A percentile compares a stretch with the other conserved stretches of the same genome.
phyloP scores from a whole-genome alignment of 2,113 vertebrate genomes.

The Daubentonia madagascariensis region DNA sequence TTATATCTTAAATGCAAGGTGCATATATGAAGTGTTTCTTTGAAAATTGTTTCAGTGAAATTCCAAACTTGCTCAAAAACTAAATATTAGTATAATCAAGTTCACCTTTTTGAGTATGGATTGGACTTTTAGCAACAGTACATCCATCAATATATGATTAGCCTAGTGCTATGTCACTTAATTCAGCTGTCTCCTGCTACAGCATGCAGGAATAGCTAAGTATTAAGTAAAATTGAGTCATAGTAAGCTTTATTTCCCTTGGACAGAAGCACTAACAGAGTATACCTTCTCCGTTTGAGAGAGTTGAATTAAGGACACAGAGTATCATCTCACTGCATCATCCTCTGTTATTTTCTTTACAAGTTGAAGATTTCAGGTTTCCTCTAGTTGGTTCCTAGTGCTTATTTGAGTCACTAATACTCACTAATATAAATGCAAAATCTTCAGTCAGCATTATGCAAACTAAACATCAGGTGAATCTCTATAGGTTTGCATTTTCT shows the following conservation, averaged over 20 bases:
- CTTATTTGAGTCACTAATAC: constrained; percentile 27
- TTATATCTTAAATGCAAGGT: background rate
- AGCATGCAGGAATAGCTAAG: background rate
- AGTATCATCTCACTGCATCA: background rate
- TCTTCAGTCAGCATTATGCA: constrained; percentile 43
- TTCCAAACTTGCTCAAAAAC: background rate
- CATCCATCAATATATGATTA: background rate
- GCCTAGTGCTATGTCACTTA: background rate
- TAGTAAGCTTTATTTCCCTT: background rate
- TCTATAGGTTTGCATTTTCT: background rate
- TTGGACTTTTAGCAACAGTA: background rate
- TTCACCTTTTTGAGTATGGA: background rate
- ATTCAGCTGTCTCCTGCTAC: background rate
- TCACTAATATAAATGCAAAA: constrained; percentile 37
- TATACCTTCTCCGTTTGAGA: background rate
- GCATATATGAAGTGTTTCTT: background rate
- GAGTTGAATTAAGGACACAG: constrained; percentile 11
- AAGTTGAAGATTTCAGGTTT: background rate
- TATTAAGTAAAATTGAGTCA: background rate
- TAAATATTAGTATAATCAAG: background rate
- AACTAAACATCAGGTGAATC: background rate
- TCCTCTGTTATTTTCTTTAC: background rate
- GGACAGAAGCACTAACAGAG: background rate
- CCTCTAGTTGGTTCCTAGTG: background rate
- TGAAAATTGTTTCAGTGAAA: background rate